Conservation (phyloP, 2,113 vertebrate genomes). For the Lophius piscatorius region DNA sequence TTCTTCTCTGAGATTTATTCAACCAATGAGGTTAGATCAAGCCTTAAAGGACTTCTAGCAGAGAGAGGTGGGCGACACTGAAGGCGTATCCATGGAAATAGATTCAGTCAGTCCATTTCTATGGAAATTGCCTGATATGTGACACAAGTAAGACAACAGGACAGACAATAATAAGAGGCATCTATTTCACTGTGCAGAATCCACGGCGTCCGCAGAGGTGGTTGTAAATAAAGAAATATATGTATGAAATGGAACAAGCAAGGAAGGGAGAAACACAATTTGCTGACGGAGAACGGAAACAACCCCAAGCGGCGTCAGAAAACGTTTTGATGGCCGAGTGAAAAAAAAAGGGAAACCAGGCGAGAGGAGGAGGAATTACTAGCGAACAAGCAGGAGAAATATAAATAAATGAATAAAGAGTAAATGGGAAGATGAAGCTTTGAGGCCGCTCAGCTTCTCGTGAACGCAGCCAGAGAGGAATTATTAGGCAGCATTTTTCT, state of each 20-base stretch:
- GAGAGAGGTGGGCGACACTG: no score
- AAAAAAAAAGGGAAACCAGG: not conserved
- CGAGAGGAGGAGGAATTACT: not conserved
- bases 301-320: not conserved
- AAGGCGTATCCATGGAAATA: no score
- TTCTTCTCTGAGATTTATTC: no score
- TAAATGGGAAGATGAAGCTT: not conserved
- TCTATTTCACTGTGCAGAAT: no score
- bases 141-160: not conserved
- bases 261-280: not conserved
- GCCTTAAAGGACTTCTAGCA: no score
- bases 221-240: not conserved
- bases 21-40: no score
- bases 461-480: no score
- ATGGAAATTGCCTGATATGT: constrained; percentile 16
- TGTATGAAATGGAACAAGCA: not conserved
- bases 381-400: constrained; percentile 1
- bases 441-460: no score
- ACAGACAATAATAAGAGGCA: not conserved
- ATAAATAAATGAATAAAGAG: not conserved
- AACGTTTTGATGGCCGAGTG: constrained; percentile 1
- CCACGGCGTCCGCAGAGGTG: no score
- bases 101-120: constrained; percentile 3
- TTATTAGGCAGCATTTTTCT: no score
- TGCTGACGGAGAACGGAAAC: constrained; percentile 1